Base-by-base conservation (phyloP, 2,113 vertebrate genomes). In the Seriola quinqueradiata region DNA sequence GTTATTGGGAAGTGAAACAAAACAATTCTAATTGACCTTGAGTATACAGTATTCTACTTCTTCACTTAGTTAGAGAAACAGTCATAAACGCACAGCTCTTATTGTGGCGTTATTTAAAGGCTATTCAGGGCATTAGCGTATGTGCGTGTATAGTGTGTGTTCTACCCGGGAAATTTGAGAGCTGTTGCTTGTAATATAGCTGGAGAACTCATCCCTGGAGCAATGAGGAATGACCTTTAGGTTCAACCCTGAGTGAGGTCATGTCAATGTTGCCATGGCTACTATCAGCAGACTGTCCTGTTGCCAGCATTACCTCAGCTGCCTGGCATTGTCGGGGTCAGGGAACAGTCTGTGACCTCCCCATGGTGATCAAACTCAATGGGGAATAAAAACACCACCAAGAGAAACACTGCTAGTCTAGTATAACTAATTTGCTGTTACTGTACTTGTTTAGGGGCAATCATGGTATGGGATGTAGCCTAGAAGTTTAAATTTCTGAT, bases 251-350 rank as follows among this genome's bases (percentile, higher is more conserved):
- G 84, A 92, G 92, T 92, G 94, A 95, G 95, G 95, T 95, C 94
- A 92, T 90, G 89, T 87, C 87, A 90, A 75, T 69, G 93, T 95
- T 94, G 83, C 93, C 91, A 94, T 96, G 82, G 92, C 84, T 85
- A 96, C 94, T 94, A 95, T 95, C 95, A 90, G 91, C 78, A 77
- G 88, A 88, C 90, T 90, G 89, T 83, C 73, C 85, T 81, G 87
- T 77, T 85, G 91, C 86, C 89, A 75, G 88, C 93, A 95, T 95
- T 95, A 95, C 95, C 93, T 95, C 95, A 95, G 90, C 92, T 88
- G 90, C 90, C 91, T 93, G 94, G 95, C 91, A 95, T 95, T 89
- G 90, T 86, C 82, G 78, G 93, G 93, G 93, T 95, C 94, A 95
- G 87, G 84, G 94, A 93, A 91, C 93, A 94, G 90, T 85, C 94